phyloP scores from a whole-genome alignment of 2,888 invertebrate genomes.

The Nomada ruficornis region DNA sequence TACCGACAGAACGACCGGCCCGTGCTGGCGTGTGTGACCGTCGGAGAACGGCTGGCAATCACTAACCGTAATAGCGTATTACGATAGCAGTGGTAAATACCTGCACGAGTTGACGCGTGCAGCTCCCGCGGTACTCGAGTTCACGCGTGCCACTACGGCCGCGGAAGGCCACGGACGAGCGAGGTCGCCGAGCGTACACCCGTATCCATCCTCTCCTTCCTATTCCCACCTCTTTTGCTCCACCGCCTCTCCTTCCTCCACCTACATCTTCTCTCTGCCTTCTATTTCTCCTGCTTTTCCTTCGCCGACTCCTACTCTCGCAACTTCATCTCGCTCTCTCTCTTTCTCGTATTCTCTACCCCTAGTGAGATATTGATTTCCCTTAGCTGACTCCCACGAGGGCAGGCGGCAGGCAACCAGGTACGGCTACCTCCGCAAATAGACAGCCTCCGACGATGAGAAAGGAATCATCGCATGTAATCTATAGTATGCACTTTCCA shows the following conservation, averaged over 20 bases:
- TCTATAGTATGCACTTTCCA: constrained; percentile 52
- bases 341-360: constrained; percentile 76
- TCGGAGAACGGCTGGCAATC: constrained; percentile 61
- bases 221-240: constrained; percentile 39
- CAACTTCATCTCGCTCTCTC: constrained; percentile 61
- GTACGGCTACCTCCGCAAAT: constrained; percentile 75
- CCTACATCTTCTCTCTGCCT: constrained; percentile 51
- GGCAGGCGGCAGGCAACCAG: constrained; percentile 77
- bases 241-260: constrained; percentile 36
- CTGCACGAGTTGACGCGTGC: constrained; percentile 66
- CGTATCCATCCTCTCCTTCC: constrained; percentile 47
- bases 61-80: constrained; percentile 44
- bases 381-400: constrained; percentile 84
- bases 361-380: constrained; percentile 84
- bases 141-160: constrained; percentile 72
- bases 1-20: constrained; percentile 62
- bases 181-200: constrained; percentile 70
- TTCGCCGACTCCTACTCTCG: constrained; percentile 62
- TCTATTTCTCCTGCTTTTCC: constrained; percentile 51
- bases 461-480: constrained; percentile 63
- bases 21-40: constrained; percentile 64
- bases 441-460: constrained; percentile 75
- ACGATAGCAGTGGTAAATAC: constrained; percentile 42
- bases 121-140: constrained; percentile 64
- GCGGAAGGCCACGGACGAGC: constrained; percentile 57